phyloP scores from a whole-genome alignment of 2,888 invertebrate species.

The Cremastinae sp. region DNA sequence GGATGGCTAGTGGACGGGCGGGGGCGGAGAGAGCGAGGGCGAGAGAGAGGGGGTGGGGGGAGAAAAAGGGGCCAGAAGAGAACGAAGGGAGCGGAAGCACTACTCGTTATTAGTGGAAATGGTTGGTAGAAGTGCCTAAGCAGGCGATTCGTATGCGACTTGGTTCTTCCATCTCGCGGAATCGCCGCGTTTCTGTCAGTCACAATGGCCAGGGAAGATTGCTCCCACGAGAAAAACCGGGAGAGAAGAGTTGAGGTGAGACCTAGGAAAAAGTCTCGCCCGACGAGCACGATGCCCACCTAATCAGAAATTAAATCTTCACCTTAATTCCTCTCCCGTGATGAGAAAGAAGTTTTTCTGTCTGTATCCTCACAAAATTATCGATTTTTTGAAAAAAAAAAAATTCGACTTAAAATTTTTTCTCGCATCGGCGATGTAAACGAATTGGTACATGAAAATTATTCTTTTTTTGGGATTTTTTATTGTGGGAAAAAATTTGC shows the following conservation, averaged over 20 bases:
- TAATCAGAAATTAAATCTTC: conserved; percentile 80
- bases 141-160: conserved; percentile 78
- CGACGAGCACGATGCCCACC: conserved; percentile 66
- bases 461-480: too few relatives aligned
- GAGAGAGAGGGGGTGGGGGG: conserved; percentile 17
- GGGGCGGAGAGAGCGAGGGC: conserved; percentile 3
- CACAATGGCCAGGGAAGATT: conserved; percentile 77
- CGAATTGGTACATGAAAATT: too few relatives aligned
- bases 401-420: too few relatives aligned
- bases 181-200: conserved; percentile 78
- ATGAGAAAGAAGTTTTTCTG: too few relatives aligned
- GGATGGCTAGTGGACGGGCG: conserved; percentile 37
- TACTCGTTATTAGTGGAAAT: conserved; percentile 72
- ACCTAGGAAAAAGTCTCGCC: conserved; percentile 21
- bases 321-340: conserved; percentile 71
- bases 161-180: conserved; percentile 77
- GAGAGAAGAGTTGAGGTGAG: conserved; percentile 28
- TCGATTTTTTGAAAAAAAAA: too few relatives aligned
- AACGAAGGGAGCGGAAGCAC: conserved; percentile 54
- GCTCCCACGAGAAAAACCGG: conserved; percentile 68
- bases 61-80: conserved; percentile 34
- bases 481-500: too few relatives aligned
- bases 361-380: too few relatives aligned
- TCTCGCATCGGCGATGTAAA: too few relatives aligned
- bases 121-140: conserved; percentile 71